Conservation (phyloP, 2,888 invertebrate genomes). For the Hymenopus coronatus region DNA sequence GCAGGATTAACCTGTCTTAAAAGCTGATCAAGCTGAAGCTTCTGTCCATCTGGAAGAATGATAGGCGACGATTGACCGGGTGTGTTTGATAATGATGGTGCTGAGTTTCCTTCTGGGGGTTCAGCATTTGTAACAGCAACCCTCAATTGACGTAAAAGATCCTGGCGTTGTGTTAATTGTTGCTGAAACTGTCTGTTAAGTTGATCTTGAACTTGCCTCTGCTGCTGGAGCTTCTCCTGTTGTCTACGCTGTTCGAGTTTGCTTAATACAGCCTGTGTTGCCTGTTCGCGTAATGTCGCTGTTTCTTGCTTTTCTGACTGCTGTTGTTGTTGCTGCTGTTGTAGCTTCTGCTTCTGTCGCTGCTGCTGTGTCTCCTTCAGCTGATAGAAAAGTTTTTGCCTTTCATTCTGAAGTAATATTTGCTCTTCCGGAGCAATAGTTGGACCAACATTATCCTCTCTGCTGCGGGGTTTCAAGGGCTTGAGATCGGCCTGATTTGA, state of each 20-base stretch:
- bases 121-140: conserved; percentile 62
- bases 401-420: conserved; percentile 12
- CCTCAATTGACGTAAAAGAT: conserved; percentile 70
- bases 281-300: not conserved
- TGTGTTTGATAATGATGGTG: not conserved
- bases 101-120: conserved; percentile 47
- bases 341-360: not conserved
- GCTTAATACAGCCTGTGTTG: not conserved
- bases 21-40: conserved; percentile 61
- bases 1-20: conserved; percentile 20
- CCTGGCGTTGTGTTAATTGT: conserved; percentile 56
- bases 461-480: not conserved
- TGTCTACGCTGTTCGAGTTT: not conserved
- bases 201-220: conserved; percentile 71
- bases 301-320: not conserved
- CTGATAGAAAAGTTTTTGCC: conserved; percentile 25
- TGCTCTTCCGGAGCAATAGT: not conserved
- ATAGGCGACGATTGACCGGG: conserved; percentile 40
- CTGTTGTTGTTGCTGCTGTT: not conserved
- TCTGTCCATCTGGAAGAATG: conserved; percentile 70
- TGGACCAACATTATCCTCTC: not conserved
- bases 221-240: conserved; percentile 14
- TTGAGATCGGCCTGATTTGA: not conserved
- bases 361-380: conserved; percentile 20
- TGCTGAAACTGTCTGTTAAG: conserved; percentile 52